phyloP scores from a whole-genome alignment of 2,113 vertebrate genomes.

The Menidia beryllina region DNA sequence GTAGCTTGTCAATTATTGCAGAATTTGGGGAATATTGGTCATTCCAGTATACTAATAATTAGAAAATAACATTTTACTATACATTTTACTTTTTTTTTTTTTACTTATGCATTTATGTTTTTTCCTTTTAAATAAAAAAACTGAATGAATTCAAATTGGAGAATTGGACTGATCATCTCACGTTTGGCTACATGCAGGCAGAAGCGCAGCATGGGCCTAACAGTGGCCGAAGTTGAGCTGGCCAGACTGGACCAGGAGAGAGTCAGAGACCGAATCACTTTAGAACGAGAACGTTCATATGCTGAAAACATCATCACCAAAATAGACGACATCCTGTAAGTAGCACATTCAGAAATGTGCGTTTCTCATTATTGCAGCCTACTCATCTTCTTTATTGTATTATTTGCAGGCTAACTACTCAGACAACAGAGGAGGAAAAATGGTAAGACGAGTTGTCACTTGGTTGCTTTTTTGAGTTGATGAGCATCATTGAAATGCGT shows the following conservation, averaged over 20 bases:
- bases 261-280: conserved; percentile 85
- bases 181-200: conserved; percentile 82
- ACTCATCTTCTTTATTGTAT: conserved; percentile 17
- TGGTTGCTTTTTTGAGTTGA: not conserved
- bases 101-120: too few species aligned
- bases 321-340: conserved; percentile 96
- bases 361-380: not conserved
- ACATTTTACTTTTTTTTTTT: too few species aligned
- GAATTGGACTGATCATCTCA: not conserved
- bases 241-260: conserved; percentile 89
- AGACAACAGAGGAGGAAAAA: conserved; percentile 92
- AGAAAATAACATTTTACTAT: too few species aligned
- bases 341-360: conserved; percentile 3
- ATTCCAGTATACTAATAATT: too few species aligned
- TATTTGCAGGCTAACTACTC: conserved; percentile 86
- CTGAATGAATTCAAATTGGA: too few species aligned
- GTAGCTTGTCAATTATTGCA: not conserved
- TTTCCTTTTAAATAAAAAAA: too few species aligned
- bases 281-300: conserved; percentile 91
- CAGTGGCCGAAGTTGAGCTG: conserved; percentile 91
- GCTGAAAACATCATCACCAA: conserved; percentile 92
- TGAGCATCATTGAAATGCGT: conserved; percentile 6
- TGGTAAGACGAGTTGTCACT: conserved; percentile 80
- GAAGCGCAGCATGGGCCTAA: conserved; percentile 97
- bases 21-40: conserved; percentile 5